phyloP scores from a whole-genome alignment of 2,113 vertebrate species.

The Lophura nycthemera region DNA sequence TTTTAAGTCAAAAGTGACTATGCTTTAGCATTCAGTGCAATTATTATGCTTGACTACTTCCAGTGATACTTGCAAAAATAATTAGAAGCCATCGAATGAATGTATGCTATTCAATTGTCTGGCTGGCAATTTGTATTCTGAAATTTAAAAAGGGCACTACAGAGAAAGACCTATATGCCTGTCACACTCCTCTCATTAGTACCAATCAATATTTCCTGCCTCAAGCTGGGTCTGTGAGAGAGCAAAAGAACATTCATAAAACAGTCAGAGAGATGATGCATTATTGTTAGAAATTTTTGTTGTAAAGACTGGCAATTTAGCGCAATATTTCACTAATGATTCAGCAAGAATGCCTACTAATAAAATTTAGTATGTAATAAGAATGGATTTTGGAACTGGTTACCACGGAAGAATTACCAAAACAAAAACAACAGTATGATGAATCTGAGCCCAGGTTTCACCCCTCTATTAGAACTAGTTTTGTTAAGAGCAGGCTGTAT shows the following conservation, averaged over 20 bases:
- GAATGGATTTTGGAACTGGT: neutral
- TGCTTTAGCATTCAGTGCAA: neutral
- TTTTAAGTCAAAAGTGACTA: neutral
- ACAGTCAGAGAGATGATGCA: neutral
- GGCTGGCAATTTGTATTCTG: neutral
- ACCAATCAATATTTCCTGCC: neutral
- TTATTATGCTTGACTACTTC: neutral
- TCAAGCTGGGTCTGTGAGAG: neutral
- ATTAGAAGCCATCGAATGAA: conserved; percentile 5
- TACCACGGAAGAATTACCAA: neutral
- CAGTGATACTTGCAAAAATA: conserved; percentile 6
- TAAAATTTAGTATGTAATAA: neutral
- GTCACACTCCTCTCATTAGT: neutral
- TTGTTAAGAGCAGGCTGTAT: neutral
- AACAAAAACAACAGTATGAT: neutral
- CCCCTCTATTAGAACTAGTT: neutral
- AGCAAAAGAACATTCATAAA: neutral
- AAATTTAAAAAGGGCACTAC: neutral
- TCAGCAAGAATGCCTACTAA: neutral
- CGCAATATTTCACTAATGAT: neutral
- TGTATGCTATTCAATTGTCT: neutral
- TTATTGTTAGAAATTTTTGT: neutral
- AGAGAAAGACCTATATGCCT: neutral
- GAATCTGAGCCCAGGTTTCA: neutral
- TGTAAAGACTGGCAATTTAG: neutral